phyloP scores from a whole-genome alignment of 2,113 vertebrate genomes.

The Oceanites oceanicus region DNA sequence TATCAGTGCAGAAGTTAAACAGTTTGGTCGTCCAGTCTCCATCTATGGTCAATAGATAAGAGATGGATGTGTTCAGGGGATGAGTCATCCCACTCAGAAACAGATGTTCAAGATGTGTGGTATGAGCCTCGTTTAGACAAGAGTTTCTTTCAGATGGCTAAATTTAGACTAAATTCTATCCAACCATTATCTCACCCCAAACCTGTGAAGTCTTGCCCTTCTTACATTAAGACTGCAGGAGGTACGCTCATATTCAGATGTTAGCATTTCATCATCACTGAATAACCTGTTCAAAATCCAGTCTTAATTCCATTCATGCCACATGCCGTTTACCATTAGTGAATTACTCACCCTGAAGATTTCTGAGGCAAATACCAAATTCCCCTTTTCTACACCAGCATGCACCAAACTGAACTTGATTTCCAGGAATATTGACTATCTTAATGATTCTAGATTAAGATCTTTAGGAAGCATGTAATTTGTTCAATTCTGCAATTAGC shows the following conservation, averaged over 20 bases:
- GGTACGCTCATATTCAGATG: neutral
- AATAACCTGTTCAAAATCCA: neutral
- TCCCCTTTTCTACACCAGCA: neutral
- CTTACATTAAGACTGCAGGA: neutral
- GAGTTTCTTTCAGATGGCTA: slow-evolving; percentile 4
- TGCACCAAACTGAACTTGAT: neutral
- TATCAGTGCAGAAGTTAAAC: neutral
- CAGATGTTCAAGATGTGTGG: slow-evolving; percentile 1
- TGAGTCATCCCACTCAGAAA: neutral
- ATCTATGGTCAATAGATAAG: neutral
- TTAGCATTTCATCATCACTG: slow-evolving; percentile 12
- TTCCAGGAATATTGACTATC: neutral
- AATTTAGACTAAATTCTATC: slow-evolving; percentile 28
- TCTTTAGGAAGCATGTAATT: neutral
- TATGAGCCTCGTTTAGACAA: neutral
- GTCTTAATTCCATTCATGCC: neutral
- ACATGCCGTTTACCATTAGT: neutral
- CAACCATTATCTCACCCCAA: slow-evolving; percentile 13
- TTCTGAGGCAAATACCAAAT: neutral
- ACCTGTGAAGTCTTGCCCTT: slow-evolving; percentile 41
- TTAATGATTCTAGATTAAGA: neutral
- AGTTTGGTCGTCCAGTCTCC: neutral
- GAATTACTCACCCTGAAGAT: neutral
- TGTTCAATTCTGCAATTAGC: neutral
- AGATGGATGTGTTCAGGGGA: neutral